These are phyloP conservation scores for Hippotragus niger DNA, from an alignment of 2,113 vertebrate genomes.

Conservation along the genomic window DNA sequence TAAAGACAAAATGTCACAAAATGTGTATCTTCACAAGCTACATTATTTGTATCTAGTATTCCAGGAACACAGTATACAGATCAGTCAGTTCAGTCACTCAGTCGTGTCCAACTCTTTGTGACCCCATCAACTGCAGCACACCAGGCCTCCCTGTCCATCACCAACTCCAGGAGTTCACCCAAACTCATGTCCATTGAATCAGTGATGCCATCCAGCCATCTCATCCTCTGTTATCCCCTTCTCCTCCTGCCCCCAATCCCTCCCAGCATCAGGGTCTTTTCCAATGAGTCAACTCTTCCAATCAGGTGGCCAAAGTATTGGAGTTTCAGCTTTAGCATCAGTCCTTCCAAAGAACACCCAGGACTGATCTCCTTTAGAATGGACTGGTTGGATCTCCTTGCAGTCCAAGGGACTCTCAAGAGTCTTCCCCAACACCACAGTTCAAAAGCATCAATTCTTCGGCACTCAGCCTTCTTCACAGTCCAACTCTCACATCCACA, in stretches of 20 bases:
- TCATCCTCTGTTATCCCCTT: not conserved
- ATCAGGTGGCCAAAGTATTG: not conserved
- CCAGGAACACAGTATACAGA: not conserved
- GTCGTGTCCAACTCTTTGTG: rapidly evolving
- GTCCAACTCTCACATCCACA: not conserved
- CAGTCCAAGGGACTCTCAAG: not conserved
- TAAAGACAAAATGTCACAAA: not conserved
- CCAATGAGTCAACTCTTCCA: not conserved
- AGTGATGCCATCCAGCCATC: rapidly evolving
- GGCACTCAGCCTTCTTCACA: not conserved
- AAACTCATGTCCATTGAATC: not conserved
- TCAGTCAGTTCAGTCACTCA: not conserved
- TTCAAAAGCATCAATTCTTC: not conserved
- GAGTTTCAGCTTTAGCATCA: not conserved
- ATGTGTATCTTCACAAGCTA: not conserved
- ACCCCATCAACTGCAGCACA: not conserved
- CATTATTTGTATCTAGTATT: not conserved
- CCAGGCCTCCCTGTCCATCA: not conserved
- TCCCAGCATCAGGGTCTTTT: not conserved
- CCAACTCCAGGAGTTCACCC: not conserved
- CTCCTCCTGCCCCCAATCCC: not conserved
- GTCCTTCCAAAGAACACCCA: not conserved
- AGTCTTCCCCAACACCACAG: not conserved
- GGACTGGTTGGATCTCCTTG: not conserved
- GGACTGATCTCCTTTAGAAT: not conserved